phyloP scores from a whole-genome alignment of 2,113 vertebrate species.

The Copsychus sechellarum region DNA sequence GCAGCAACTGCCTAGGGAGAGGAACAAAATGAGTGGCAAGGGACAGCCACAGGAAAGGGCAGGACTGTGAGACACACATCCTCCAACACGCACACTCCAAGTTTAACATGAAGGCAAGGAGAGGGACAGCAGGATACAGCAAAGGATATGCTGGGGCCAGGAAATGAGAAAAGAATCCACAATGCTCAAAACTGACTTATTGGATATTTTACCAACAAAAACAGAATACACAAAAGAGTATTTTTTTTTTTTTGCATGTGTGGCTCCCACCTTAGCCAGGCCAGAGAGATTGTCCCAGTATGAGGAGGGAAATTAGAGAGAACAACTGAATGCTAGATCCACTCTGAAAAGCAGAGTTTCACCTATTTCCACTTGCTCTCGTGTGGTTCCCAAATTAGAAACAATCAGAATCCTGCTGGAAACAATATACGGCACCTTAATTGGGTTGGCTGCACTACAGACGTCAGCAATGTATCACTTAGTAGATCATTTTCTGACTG shows the following conservation, averaged over 20 bases:
- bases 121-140: not conserved
- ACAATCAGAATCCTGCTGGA: slow-evolving; percentile 43
- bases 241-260: not conserved
- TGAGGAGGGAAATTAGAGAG: not conserved
- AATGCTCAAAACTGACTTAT: not conserved
- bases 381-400: slow-evolving; percentile 55
- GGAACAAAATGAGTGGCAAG: not conserved
- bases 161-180: not conserved
- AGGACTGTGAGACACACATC: not conserved
- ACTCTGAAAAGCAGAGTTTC: not conserved
- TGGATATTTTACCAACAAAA: not conserved
- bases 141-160: not conserved
- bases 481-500: slow-evolving; percentile 18
- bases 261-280: not conserved
- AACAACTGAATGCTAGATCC: not conserved
- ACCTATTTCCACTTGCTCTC: slow-evolving; percentile 26
- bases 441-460: slow-evolving; percentile 42
- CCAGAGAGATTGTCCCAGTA: not conserved
- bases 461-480: slow-evolving; percentile 36
- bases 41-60: not conserved
- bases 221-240: not conserved
- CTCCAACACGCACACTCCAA: not conserved
- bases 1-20: not conserved
- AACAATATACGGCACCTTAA: slow-evolving; percentile 56
- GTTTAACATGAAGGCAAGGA: not conserved